These are phyloP conservation scores for Macrotus californicus DNA, from an alignment of 2,113 vertebrate genomes.

Conservation along the genomic window DNA sequence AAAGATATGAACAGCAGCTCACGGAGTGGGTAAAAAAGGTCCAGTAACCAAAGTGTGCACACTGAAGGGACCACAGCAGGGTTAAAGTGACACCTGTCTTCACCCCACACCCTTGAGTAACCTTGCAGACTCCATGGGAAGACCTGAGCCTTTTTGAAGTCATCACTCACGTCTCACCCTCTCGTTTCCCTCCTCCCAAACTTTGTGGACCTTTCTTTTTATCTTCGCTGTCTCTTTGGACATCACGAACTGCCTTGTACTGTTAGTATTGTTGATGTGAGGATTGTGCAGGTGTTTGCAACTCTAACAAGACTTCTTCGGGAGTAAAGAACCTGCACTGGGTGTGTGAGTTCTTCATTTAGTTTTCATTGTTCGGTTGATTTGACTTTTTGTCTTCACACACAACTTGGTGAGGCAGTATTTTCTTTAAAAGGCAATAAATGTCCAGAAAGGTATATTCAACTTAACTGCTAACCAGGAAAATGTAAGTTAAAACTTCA, in stretches of 20 bases:
- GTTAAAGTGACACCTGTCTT: not conserved
- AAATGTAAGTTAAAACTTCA: slow-evolving; percentile 18
- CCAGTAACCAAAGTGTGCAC: not conserved
- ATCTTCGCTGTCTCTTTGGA: not conserved
- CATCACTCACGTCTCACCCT: not conserved
- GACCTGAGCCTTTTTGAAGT: not conserved
- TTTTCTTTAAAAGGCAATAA: not conserved
- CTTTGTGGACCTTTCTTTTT: not conserved
- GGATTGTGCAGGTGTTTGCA: not conserved
- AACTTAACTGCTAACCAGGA: not conserved
- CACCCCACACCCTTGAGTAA: not conserved
- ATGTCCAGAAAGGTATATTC: not conserved
- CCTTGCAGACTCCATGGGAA: not conserved
- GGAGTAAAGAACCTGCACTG: not conserved
- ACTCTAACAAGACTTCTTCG: not conserved
- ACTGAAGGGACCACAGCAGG: not conserved
- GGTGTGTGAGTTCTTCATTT: not conserved
- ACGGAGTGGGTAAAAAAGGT: not conserved
- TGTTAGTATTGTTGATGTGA: not conserved
- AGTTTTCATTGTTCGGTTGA: not conserved
- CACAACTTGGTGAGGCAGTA: not conserved
- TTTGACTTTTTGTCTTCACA: not conserved
- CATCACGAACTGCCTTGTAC: not conserved
- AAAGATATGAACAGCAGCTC: not conserved
- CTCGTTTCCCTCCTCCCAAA: not conserved